phyloP scores from a whole-genome alignment of 2,797 vertebrate species.

The Aplochiton taeniatus region DNA sequence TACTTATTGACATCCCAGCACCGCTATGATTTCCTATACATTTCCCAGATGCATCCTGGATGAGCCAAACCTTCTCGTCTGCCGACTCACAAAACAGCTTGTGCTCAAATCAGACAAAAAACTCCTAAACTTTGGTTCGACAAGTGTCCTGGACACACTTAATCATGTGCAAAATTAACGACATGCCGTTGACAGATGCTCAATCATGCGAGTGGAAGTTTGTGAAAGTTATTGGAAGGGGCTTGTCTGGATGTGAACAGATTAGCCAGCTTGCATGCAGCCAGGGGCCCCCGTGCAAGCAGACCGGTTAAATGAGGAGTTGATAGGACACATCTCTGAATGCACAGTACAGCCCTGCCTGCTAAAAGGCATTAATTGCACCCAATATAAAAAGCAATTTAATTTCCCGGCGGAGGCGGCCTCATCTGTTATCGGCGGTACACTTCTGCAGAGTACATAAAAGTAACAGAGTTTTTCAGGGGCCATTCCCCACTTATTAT shows the following conservation, averaged over 20 bases:
- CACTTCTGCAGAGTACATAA: slow-evolving; percentile 67
- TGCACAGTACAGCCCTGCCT: slow-evolving; percentile 53
- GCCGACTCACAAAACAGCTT: slow-evolving; percentile 35
- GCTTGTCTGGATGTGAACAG: slow-evolving; percentile 61
- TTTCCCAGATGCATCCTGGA: slow-evolving; percentile 13
- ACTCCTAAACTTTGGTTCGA: slow-evolving; percentile 57
- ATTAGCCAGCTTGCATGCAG: slow-evolving; percentile 67
- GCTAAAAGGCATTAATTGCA: slow-evolving; percentile 71
- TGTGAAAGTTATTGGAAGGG: slow-evolving; percentile 70
- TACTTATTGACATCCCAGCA: neutral
- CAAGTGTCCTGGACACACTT: slow-evolving; percentile 63
- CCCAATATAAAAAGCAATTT: slow-evolving; percentile 68
- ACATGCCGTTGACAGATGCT: slow-evolving; percentile 72
- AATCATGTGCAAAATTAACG: slow-evolving; percentile 73
- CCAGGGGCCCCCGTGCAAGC: slow-evolving; percentile 59
- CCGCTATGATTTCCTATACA: slow-evolving; percentile 7
- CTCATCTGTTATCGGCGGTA: slow-evolving; percentile 75
- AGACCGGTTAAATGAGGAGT: slow-evolving; percentile 69
- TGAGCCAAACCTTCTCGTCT: neutral
- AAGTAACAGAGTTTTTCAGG: slow-evolving; percentile 75
- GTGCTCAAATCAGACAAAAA: too few species aligned
- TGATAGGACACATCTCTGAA: slow-evolving; percentile 67
- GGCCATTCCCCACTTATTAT: slow-evolving; percentile 75
- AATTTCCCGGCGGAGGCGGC: slow-evolving; percentile 62
- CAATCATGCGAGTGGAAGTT: slow-evolving; percentile 71